Evolutionary conservation across 2,113 vertebrate genomes (phyloP).

Genomic region (mouse (Mus musculus)): DNA sequence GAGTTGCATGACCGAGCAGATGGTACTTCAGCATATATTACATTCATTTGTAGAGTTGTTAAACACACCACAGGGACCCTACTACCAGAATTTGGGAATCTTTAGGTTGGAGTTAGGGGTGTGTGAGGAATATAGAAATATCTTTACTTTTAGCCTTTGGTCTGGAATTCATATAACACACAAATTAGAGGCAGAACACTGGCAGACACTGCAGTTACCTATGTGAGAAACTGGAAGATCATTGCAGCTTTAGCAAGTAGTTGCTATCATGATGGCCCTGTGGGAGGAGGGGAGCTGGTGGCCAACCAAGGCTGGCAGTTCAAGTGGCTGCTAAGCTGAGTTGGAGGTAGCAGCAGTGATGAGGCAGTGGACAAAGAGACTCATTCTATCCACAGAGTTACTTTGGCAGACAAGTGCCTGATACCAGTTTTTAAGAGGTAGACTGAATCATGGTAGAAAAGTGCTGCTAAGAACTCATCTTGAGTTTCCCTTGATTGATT

Average conservation of each 20-base stretch:
- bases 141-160: background rate
- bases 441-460: background rate
- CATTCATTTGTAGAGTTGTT: background rate
- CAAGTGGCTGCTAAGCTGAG: background rate
- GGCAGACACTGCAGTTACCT: background rate
- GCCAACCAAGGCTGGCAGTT: background rate
- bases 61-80: background rate
- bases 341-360: background rate
- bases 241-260: background rate
- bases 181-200: background rate
- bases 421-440: background rate
- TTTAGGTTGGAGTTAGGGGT: background rate
- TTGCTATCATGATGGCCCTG: background rate
- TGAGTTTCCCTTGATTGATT: no score
- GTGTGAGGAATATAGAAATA: background rate
- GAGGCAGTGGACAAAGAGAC: background rate
- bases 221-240: background rate
- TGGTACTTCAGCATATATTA: conserved; percentile 1
- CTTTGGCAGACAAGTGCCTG: background rate
- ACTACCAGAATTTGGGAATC: background rate
- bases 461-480: background rate
- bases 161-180: background rate
- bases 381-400: background rate
- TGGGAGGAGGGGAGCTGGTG: background rate
- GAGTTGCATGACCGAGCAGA: background rate